phyloP scores from a whole-genome alignment of 2,113 vertebrate species.

The Phylloscopus trochilus region DNA sequence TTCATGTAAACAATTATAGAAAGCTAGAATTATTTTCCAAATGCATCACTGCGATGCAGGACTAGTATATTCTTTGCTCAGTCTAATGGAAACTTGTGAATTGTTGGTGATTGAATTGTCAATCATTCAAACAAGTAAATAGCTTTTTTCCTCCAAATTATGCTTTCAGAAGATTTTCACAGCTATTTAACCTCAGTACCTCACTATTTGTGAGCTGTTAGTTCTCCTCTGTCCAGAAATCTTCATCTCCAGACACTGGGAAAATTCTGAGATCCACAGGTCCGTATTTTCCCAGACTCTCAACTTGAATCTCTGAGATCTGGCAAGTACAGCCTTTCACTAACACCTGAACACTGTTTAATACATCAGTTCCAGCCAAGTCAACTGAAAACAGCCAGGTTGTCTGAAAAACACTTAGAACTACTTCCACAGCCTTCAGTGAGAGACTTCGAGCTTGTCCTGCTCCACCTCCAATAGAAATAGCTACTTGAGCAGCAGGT shows the following conservation, averaged over 20 bases:
- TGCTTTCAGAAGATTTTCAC: background rate
- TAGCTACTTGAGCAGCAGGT: background rate
- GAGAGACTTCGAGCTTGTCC: background rate
- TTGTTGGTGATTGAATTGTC: conserved; percentile 38
- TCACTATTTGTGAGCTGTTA: background rate
- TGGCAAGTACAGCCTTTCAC: background rate
- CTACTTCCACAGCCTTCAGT: background rate
- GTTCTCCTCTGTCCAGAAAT: background rate
- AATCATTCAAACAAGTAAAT: conserved; percentile 35
- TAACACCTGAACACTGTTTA: background rate
- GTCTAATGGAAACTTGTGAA: conserved; percentile 49
- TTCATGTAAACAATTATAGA: background rate
- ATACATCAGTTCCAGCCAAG: background rate
- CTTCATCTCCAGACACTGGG: background rate
- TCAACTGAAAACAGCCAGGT: no score
- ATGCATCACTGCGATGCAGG: background rate
- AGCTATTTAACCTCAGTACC: background rate
- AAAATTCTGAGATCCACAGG: background rate
- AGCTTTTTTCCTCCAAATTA: background rate
- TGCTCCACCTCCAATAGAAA: background rate
- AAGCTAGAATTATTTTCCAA: conserved; percentile 51
- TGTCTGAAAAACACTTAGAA: background rate
- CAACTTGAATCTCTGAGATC: background rate
- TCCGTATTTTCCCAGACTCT: background rate
- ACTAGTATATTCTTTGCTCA: background rate